phyloP scores from a whole-genome alignment of 2,797 vertebrate genomes.

The Chaunax sp. region DNA sequence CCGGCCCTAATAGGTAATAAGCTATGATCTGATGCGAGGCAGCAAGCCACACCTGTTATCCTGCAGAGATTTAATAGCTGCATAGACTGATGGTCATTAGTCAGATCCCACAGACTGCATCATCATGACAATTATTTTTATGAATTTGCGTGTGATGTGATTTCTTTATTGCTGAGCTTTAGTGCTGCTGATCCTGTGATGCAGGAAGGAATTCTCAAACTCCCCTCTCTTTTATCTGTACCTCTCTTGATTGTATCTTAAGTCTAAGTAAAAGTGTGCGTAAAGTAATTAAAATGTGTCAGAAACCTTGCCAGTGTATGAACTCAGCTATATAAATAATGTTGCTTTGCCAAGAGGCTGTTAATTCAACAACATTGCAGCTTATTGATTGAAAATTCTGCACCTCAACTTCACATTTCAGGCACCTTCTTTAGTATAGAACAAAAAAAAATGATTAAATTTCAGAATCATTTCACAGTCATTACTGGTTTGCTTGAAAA shows the following conservation, averaged over 20 bases:
- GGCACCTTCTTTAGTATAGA: too few relatives aligned
- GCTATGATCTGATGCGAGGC: conserved; percentile 61
- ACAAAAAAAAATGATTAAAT: too few relatives aligned
- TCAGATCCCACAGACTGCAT: conserved; percentile 22
- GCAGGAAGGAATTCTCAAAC: too few relatives aligned
- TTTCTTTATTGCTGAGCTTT: background rate
- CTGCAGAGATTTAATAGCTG: conserved; percentile 15
- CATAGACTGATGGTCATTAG: background rate
- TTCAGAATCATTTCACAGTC: background rate
- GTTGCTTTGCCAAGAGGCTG: background rate
- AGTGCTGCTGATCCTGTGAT: too few relatives aligned
- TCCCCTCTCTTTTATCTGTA: background rate
- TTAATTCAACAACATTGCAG: background rate
- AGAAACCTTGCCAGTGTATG: background rate
- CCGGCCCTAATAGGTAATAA: conserved; percentile 31
- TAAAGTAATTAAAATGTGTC: background rate
- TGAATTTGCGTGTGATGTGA: conserved; percentile 3
- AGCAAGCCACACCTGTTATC: conserved; percentile 39
- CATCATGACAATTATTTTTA: conserved; percentile 13
- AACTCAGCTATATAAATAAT: background rate
- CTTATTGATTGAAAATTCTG: background rate
- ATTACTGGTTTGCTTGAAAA: background rate
- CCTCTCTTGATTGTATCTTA: background rate
- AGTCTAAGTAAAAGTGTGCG: background rate
- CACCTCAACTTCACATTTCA: background rate